A percentile compares a stretch with the other conserved stretches of the same genome.
These are phyloP conservation scores for Theocolax elegans DNA, from an alignment of 1,140 invertebrate species.

Conservation along the genomic window DNA sequence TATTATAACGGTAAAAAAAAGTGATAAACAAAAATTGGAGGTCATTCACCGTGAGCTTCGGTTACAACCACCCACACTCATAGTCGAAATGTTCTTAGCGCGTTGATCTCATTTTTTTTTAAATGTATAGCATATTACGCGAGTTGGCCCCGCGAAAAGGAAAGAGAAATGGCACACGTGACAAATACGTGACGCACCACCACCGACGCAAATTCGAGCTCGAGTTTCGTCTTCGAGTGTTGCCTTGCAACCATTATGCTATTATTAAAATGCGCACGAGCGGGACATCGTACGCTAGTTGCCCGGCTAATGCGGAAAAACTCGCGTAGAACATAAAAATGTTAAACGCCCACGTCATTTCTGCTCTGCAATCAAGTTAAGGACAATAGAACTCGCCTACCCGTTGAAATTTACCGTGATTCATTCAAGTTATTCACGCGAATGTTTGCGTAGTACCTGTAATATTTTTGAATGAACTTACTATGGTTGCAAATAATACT, in stretches of 20 bases:
- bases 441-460: neutral
- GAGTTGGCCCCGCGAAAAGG: neutral
- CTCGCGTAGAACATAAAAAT: neutral
- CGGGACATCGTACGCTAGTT: slow-evolving; percentile 26
- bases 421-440: neutral
- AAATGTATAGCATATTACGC: too few relatives aligned
- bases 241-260: slow-evolving; percentile 35
- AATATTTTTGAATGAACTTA: neutral
- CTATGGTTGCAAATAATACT: too few relatives aligned
- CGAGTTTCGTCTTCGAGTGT: slow-evolving; percentile 13
- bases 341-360: neutral
- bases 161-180: slow-evolving; percentile 26
- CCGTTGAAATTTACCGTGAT: neutral
- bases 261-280: slow-evolving; percentile 41
- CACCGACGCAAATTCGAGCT: slow-evolving; percentile 2
- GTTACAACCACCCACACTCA: too few relatives aligned
- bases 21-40: too few relatives aligned
- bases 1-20: too few relatives aligned
- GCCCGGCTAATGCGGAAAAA: slow-evolving; percentile 21
- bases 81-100: too few relatives aligned
- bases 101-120: too few relatives aligned
- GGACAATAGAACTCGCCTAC: neutral
- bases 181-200: slow-evolving; percentile 14
- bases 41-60: too few relatives aligned
- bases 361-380: neutral